phyloP scores from a whole-genome alignment of 2,797 vertebrate genomes.

The Lates japonicus region DNA sequence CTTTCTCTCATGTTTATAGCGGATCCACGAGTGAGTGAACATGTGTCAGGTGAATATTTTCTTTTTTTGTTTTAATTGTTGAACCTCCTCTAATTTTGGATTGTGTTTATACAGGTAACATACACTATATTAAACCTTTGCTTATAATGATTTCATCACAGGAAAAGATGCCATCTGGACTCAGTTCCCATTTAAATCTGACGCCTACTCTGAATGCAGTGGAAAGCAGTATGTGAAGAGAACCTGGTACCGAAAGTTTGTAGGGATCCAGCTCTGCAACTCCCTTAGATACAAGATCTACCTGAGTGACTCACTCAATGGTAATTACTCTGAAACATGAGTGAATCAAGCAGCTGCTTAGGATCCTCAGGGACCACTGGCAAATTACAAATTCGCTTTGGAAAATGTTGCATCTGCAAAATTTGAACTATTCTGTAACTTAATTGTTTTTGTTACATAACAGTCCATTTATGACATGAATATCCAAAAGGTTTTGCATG shows the following conservation, averaged over 20 bases:
- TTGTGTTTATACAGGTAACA: not conserved
- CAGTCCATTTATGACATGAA: not conserved
- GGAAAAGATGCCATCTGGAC: conserved; percentile 99
- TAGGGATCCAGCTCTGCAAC: conserved; percentile 98
- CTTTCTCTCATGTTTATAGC: conserved; percentile 84
- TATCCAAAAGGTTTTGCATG: not conserved
- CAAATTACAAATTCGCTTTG: conserved; percentile 4
- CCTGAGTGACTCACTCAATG: conserved; percentile 95
- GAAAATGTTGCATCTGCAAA: not conserved
- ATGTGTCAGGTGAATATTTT: conserved; percentile 90
- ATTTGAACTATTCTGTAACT: not conserved
- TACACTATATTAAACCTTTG: not conserved
- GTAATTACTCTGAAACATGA: conserved; percentile 78
- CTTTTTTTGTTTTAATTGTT: not conserved
- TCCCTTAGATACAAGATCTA: conserved; percentile 99
- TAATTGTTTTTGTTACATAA: not conserved
- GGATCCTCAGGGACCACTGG: not conserved
- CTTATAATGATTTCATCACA: conserved; percentile 55
- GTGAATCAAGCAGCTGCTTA: not conserved
- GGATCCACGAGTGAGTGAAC: conserved; percentile 95
- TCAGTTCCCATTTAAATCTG: conserved; percentile 93
- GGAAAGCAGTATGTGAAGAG: conserved; percentile 96
- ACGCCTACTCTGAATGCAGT: conserved; percentile 94
- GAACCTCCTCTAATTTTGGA: not conserved
- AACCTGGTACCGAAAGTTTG: conserved; percentile 99